A percentile compares a stretch with the other conserved stretches of the same genome.
Evolutionary conservation across 2,113 vertebrate genomes (phyloP).

Genomic region (Stegastes partitus): DNA sequence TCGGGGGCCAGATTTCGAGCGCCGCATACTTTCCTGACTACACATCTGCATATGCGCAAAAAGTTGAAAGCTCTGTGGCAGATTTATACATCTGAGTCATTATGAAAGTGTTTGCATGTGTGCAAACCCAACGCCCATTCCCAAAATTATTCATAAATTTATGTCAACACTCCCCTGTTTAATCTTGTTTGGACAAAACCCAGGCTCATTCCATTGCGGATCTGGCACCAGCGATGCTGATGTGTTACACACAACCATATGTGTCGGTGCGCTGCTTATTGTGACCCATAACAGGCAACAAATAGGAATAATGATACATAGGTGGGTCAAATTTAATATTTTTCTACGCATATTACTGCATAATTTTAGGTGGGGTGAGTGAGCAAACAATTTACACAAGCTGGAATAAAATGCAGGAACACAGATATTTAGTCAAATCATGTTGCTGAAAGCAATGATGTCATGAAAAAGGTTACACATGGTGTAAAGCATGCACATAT

Average conservation of each 20-base stretch:
- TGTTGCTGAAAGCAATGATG: conserved; percentile 44
- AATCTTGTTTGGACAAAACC: conserved; percentile 72
- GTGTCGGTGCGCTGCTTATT: neutral
- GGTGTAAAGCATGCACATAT: conserved; percentile 24
- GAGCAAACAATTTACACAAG: conserved; percentile 9
- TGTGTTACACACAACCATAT: conserved; percentile 38
- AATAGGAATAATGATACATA: conserved; percentile 47
- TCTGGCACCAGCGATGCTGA: conserved; percentile 18
- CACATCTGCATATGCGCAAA: conserved; percentile 43
- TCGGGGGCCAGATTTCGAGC: conserved; percentile 12
- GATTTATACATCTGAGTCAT: conserved; percentile 54
- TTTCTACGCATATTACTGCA: conserved; percentile 10
- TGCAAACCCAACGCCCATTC: conserved; percentile 28
- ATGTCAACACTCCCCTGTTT: conserved; percentile 65
- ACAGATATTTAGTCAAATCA: conserved; percentile 19
- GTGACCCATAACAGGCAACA: conserved; percentile 23
- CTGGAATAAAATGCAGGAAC: conserved; percentile 12
- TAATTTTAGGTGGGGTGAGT: conserved; percentile 5
- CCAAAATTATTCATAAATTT: conserved; percentile 59
- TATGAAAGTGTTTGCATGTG: conserved; percentile 60
- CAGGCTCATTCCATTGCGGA: conserved; percentile 61
- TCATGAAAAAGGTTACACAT: conserved; percentile 40
- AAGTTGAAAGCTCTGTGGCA: conserved; percentile 21
- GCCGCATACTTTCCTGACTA: neutral
- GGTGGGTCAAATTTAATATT: conserved; percentile 44